phyloP scores from a whole-genome alignment of 2,888 invertebrate genomes.

The Lissocephala sabroskyi region DNA sequence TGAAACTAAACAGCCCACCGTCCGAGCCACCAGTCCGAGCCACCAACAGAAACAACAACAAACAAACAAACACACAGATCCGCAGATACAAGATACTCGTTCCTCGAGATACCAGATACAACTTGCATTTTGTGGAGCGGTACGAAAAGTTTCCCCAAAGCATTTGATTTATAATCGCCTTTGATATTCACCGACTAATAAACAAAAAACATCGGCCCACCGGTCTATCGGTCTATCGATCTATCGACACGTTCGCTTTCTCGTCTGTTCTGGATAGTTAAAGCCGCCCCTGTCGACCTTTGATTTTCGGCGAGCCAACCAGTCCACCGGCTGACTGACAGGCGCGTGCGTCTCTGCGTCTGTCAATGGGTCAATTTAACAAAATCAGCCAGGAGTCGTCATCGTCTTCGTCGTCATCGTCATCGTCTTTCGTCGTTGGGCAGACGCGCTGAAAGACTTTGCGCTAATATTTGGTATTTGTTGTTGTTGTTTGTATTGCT shows the following conservation, averaged over 20 bases:
- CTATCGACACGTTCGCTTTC: too few species aligned
- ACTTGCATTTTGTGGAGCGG: constrained; percentile 57
- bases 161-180: constrained; percentile 62
- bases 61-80: constrained; percentile 54
- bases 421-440: too few species aligned
- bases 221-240: too few species aligned
- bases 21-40: constrained; percentile 1
- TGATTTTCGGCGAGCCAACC: too few species aligned
- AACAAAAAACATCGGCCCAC: constrained; percentile 63
- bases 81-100: constrained; percentile 43
- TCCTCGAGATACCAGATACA: constrained; percentile 37
- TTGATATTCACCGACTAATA: constrained; percentile 65
- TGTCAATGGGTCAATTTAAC: constrained; percentile 57
- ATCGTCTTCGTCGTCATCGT: too few species aligned
- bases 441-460: constrained; percentile 37
- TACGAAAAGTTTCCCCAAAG: too few species aligned
- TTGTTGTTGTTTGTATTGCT: too few species aligned
- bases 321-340: constrained; percentile 5
- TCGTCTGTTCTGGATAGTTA: too few species aligned
- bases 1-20: constrained; percentile 55
- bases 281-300: too few species aligned
- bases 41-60: constrained; percentile 22
- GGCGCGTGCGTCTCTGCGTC: constrained; percentile 28
- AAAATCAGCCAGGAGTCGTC: constrained; percentile 38
- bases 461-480: constrained; percentile 62